Evolutionary conservation across 1,140 invertebrate genomes (phyloP), one percentile per base, ranked within the genome.

Genomic region (Dermatophagoides farinae): DNA sequence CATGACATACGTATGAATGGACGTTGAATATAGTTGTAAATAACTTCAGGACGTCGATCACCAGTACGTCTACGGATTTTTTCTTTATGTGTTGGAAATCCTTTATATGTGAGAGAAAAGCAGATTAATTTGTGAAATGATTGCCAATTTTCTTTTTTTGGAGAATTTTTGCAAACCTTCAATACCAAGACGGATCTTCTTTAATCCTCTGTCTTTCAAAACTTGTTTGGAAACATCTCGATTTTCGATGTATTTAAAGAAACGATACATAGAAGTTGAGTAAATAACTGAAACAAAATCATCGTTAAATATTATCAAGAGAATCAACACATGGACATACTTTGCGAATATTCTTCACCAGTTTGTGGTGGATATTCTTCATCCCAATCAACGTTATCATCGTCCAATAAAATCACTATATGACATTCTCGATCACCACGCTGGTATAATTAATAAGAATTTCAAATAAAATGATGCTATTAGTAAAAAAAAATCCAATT

Each of bases 211-310:
- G 70, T 99, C 95, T 71, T 97, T 97, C 77, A 99, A 83, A 18
- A 99, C 78, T 61, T 70, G 64, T 71, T 99, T 99, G 1, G 95
- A 95, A 11, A 98, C 93, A 71, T 99, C 95, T 64, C 95, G 79
- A 70, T 99, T 99, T 73, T 99, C 96, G 64, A 97, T 96, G 71
- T 99, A 99, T 70, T 97, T 97, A 75, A 98, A 98, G 75, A 99
- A 99, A 64, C 92, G 79, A 65, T 71, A 74, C 58, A 74, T 72
- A 71, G 69, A 43, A 67, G 70, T 66, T 20, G 63, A 66, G 50
- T 67, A 64, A 31, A 69, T 82, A 67, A 86, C 82, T 84, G 67
- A 47, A 71, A 66, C 8, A 38, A 61, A n/a, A 64, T 20, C 2
- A 50, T 51, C 8, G 22, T 9, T n/a, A 46, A 53, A 39, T 4